Evolutionary conservation across 2,888 invertebrate genomes (phyloP), one percentile per base, ranked within the genome.

Genomic region (Orthosia gothica): DNA sequence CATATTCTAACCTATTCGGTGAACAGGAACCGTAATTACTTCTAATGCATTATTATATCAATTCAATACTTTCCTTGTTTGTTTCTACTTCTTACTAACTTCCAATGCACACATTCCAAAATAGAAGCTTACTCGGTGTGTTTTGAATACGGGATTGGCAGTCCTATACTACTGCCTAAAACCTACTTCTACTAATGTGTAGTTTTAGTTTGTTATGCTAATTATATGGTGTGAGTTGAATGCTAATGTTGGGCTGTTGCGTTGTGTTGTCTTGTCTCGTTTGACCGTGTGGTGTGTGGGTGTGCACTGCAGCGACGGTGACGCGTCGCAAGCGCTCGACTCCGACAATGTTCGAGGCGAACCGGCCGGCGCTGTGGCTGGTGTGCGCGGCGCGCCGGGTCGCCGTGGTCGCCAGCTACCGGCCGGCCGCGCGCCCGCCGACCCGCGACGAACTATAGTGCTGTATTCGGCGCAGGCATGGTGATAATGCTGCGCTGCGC

Each of bases 401-500:
- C 76, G 82, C 83, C 67, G 79, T 91, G 66, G 69, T 89, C 74
- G 92, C 93, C 55, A 62, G 81, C 72, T 91, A 86, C 88, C 87
- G 80, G 65, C 92, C 92, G 40, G 13, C 81, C 45, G 55, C 66
- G 40, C 16, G 49, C 47, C 32, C 72, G 45, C 32, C 67, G 69
- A 11, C 82, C 57, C 91, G 88, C 71, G 91, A 92, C 81, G 95
- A 95, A 74, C 91, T 95, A 74, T 94, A 93, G 85, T 82, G 78
- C 32, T 83, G 79, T 88, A 69, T 87, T 80, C 89, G 89, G 90
- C 89, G 88, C 94, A 95, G 95, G 94, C 91, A 93, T 95, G 94
- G 94, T 94, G 93, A 20, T 95, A 85, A 94, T 94, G 95, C 79
- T 94, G 92, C 93, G 94, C 74, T 94, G 95, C 88, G 92, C 93